Conservation (phyloP, 2,888 invertebrate genomes). For the Rhimphoctona megacephalus region DNA sequence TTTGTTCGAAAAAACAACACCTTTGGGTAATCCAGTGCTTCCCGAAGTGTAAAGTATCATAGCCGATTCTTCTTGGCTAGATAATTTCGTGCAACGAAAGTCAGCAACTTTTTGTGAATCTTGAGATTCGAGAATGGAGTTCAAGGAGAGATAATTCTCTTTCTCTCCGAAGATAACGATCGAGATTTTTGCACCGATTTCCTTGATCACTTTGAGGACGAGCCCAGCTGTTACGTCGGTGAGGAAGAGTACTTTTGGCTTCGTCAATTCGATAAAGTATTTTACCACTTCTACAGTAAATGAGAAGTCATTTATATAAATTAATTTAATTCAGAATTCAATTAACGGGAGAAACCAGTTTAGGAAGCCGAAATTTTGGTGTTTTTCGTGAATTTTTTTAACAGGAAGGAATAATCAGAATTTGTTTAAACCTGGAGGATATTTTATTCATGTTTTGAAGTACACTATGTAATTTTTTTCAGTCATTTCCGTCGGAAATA, state of each 20-base stretch:
- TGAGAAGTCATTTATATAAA: background rate
- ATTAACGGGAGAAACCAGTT: too few relatives aligned
- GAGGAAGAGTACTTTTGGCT: constrained; percentile 78
- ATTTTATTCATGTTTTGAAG: too few relatives aligned
- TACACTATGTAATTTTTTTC: too few relatives aligned
- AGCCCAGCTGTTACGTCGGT: constrained; percentile 55
- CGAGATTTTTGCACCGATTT: constrained; percentile 67
- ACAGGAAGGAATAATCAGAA: too few relatives aligned
- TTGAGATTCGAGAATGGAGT: constrained; percentile 70
- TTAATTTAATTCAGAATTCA: background rate
- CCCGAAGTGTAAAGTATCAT: constrained; percentile 75
- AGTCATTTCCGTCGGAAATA: too few relatives aligned
- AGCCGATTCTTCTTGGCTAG: constrained; percentile 65
- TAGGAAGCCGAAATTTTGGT: too few relatives aligned
- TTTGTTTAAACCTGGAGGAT: too few relatives aligned
- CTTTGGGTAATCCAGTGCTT: constrained; percentile 74
- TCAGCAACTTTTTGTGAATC: constrained; percentile 51
- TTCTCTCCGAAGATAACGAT: constrained; percentile 75
- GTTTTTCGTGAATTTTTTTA: too few relatives aligned
- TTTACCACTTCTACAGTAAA: constrained; percentile 72
- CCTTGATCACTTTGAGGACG: constrained; percentile 66
- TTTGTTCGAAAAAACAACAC: constrained; percentile 69
- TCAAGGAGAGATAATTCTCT: constrained; percentile 66
- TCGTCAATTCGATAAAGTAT: constrained; percentile 72
- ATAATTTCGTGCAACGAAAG: constrained; percentile 71